Evolutionary conservation across 2,888 invertebrate genomes (phyloP).

Genomic region (Bembecia ichneumoniformis): DNA sequence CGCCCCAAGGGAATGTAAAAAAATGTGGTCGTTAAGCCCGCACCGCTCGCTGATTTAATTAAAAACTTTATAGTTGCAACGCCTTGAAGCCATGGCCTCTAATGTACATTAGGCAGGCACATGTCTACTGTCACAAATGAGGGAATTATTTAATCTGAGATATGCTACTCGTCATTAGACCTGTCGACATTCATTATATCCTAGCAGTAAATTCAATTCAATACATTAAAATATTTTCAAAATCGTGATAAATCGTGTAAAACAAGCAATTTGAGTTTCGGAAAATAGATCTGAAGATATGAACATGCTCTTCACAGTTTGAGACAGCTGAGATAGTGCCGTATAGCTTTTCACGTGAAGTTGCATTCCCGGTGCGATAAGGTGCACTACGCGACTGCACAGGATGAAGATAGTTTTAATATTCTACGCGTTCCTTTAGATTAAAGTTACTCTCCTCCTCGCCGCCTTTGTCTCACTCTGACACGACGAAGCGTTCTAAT

Average conservation of each 20-base stretch:
- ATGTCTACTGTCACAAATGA: neutral
- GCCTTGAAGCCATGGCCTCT: neutral
- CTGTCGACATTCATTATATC: constrained; percentile 1
- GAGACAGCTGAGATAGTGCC: too few species aligned
- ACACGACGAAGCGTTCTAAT: constrained; percentile 18
- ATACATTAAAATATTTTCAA: too few species aligned
- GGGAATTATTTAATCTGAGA: neutral
- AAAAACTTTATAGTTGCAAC: constrained; percentile 26
- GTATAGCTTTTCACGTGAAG: neutral
- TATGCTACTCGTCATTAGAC: neutral
- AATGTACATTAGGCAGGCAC: neutral
- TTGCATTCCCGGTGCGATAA: constrained; percentile 14
- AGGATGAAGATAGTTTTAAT: constrained; percentile 23
- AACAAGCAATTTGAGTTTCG: too few species aligned
- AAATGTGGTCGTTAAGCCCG: constrained; percentile 59
- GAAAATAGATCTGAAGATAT: too few species aligned
- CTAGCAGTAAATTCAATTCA: too few species aligned
- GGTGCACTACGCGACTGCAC: constrained; percentile 13
- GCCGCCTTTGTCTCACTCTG: constrained; percentile 18
- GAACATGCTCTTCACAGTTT: too few species aligned
- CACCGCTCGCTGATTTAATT: constrained; percentile 43
- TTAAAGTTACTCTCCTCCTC: constrained; percentile 16
- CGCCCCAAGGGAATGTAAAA: constrained; percentile 50
- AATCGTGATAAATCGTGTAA: too few species aligned
- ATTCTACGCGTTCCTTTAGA: constrained; percentile 24